These are phyloP conservation scores for Rhadinocentrus ornatus DNA, from an alignment of 2,797 vertebrate genomes.

Conservation along the genomic window DNA sequence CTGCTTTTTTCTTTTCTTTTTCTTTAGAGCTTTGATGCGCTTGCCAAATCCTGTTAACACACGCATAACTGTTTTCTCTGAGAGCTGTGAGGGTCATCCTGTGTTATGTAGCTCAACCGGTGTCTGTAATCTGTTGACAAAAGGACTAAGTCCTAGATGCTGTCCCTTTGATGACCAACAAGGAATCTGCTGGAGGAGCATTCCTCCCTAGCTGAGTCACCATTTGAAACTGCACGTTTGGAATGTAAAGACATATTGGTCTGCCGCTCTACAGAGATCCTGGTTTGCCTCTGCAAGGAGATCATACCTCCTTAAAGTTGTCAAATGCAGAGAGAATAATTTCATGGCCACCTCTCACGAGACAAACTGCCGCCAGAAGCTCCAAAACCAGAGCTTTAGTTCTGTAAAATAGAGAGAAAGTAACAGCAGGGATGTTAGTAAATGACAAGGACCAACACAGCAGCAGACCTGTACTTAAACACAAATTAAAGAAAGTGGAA, in stretches of 20 bases:
- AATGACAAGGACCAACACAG: conserved; percentile 27
- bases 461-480: conserved; percentile 39
- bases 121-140: conserved; percentile 54
- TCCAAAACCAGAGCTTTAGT: conserved; percentile 98
- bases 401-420: conserved; percentile 77
- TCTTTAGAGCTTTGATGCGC: conserved; percentile 44
- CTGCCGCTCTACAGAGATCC: conserved; percentile 8
- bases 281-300: neutral
- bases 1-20: conserved; percentile 30
- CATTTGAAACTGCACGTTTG: conserved; percentile 48
- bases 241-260: conserved; percentile 55
- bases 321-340: conserved; percentile 97
- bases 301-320: conserved; percentile 96
- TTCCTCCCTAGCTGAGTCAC: conserved; percentile 62
- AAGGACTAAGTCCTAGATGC: conserved; percentile 39
- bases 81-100: conserved; percentile 17
- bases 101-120: conserved; percentile 31
- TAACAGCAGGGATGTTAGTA: conserved; percentile 30
- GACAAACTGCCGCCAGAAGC: conserved; percentile 95
- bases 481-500: conserved; percentile 5
- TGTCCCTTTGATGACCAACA: conserved; percentile 23
- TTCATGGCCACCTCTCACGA: conserved; percentile 97
- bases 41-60: conserved; percentile 44
- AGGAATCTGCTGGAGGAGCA: conserved; percentile 43
- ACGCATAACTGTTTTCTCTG: conserved; percentile 38